Conservation (phyloP, 2,888 invertebrate genomes). For the Sisyra terminalis region DNA sequence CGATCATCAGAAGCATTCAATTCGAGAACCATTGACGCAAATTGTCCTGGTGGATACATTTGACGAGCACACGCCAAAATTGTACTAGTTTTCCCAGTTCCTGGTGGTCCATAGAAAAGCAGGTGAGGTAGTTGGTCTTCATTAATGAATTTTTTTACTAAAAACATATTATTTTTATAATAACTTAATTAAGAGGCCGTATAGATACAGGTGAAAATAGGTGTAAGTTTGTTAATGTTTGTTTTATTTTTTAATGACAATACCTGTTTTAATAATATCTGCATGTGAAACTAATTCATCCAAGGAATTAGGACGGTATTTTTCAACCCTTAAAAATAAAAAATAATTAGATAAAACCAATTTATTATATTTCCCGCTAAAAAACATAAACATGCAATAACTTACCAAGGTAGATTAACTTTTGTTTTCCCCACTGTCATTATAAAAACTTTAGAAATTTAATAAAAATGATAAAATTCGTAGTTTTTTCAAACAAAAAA, state of each 20-base stretch:
- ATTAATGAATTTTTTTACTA: conserved; percentile 74
- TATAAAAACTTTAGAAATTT: not conserved
- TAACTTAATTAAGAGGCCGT: conserved; percentile 1
- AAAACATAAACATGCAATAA: conserved; percentile 11
- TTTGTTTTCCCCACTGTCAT: conserved; percentile 2
- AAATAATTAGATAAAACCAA: conserved; percentile 6
- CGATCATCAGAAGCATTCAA: conserved; percentile 97
- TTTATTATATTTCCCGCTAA: conserved; percentile 7
- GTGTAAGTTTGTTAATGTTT: conserved; percentile 13
- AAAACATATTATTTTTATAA: no score
- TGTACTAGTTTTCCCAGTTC: conserved; percentile 96
- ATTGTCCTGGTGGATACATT: conserved; percentile 77
- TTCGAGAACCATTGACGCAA: conserved; percentile 86
- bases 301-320: conserved; percentile 83
- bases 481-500: not conserved
- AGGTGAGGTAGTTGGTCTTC: conserved; percentile 90
- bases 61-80: conserved; percentile 90
- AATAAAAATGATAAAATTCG: conserved; percentile 5
- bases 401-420: conserved; percentile 43
- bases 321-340: conserved; percentile 71
- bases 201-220: not conserved
- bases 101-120: conserved; percentile 95
- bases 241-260: conserved; percentile 12
- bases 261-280: conserved; percentile 93
- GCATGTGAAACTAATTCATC: conserved; percentile 93